Evolutionary conservation across 2,888 invertebrate genomes (phyloP), one percentile per base, ranked within the genome.

Genomic region (Papilio elwesi): DNA sequence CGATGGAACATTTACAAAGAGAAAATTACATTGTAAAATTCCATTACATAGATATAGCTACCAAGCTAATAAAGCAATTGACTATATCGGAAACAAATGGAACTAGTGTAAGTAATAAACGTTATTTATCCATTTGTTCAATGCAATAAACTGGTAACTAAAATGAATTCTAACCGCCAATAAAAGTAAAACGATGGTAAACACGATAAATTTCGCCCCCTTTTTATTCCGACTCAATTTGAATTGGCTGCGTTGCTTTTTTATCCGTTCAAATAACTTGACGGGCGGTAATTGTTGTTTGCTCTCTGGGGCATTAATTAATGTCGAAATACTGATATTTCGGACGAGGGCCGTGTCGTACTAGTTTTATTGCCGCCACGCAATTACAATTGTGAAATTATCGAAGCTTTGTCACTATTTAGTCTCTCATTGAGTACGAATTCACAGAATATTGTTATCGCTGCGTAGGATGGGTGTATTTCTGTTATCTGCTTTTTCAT

Each of bases 241-340:
- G 83, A 86, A 80, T 84, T 81, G 78, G 75, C 76, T 75, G 76
- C 76, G 53, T 55, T 11, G 67, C 67, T 63, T 85, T 87, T 90
- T 90, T 86, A 85, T 84, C 84, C 83, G 82, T 78, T 67, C 75
- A 51, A 59, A 52, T 73, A 38, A 76, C 73, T 76, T 83, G 85
- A 85, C 85, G 87, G 86, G 81, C 83, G 82, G 87, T 90, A 90
- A 91, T 90, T 90, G 89, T 82, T 90, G 89, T 91, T 90, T 90
- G 87, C 83, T 83, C 82, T 83, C 82, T 74, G 74, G 83, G 80
- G 85, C 87, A 89, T 89, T 89, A 89, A 91, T 92, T 92, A 90
- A 84, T 85, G 87, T 84, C 86, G 89, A 88, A 89, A 90, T 87
- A 88, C 87, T 65, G 90, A 90, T 90, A 90, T 90, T 90, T 89